phyloP scores from a whole-genome alignment of 2,113 vertebrate species.

The Pelecanus crispus region DNA sequence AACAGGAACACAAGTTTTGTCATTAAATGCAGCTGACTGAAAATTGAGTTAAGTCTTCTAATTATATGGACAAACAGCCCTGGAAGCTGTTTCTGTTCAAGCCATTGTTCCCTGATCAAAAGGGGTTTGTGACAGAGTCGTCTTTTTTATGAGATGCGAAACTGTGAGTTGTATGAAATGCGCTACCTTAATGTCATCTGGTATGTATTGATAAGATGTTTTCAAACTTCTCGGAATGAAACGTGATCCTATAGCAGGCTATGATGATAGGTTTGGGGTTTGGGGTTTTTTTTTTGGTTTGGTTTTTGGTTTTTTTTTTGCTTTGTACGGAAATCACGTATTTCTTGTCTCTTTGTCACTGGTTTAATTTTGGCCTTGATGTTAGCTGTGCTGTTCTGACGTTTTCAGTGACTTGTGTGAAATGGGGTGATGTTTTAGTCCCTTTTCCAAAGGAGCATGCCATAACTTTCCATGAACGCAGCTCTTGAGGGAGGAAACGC shows the following conservation, averaged over 20 bases:
- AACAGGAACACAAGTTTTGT: not conserved
- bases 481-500: not conserved
- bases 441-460: not conserved
- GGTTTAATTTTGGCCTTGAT: not conserved
- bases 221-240: not conserved
- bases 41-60: slow-evolving; percentile 24
- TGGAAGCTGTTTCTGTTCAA: slow-evolving; percentile 11
- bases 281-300: too few relatives aligned
- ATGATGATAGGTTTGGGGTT: too few relatives aligned
- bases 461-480: not conserved
- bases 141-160: not conserved
- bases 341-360: not conserved
- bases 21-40: slow-evolving; percentile 10
- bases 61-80: slow-evolving; percentile 7
- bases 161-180: not conserved
- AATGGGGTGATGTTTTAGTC: not conserved
- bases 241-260: not conserved
- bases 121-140: not conserved
- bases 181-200: not conserved
- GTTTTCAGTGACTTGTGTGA: not conserved
- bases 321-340: not conserved
- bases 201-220: not conserved
- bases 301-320: not conserved
- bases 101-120: slow-evolving; percentile 18
- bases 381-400: not conserved